Percentiles rank a stretch among this genome's conserved stretches.
Conservation (phyloP, 2,888 invertebrate species). For the Harpalus rufipes region DNA sequence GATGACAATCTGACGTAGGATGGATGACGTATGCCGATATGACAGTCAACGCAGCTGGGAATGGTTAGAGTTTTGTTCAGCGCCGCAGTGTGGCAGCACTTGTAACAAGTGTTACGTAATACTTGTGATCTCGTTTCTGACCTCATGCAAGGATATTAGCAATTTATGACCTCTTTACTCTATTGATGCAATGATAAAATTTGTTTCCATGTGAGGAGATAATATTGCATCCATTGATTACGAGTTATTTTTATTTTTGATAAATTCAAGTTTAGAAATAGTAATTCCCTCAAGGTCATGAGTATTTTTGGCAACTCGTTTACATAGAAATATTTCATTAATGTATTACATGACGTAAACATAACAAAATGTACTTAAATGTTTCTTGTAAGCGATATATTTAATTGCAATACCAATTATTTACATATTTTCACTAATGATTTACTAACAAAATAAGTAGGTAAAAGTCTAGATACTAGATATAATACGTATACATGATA, state of each 20-base stretch:
- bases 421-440: constrained; percentile 20
- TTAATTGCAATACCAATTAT: not conserved
- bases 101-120: constrained; percentile 38
- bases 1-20: constrained; percentile 29
- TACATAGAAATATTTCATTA: not conserved
- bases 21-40: constrained; percentile 53
- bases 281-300: not conserved
- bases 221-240: not conserved
- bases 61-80: not conserved
- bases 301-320: not conserved
- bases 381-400: too few relatives aligned
- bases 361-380: too few relatives aligned
- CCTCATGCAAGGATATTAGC: constrained; percentile 45
- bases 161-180: constrained; percentile 39
- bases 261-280: not conserved
- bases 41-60: constrained; percentile 27
- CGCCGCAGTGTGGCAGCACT: constrained; percentile 47
- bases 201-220: not conserved
- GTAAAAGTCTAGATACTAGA: constrained; percentile 31
- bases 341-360: not conserved
- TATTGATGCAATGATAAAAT: constrained; percentile 13
- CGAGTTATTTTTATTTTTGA: not conserved
- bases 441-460: constrained; percentile 7
- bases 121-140: constrained; percentile 33
- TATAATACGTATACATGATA: constrained; percentile 12